Conservation (phyloP, 2,113 vertebrate species). For the Sander lucioperca region DNA sequence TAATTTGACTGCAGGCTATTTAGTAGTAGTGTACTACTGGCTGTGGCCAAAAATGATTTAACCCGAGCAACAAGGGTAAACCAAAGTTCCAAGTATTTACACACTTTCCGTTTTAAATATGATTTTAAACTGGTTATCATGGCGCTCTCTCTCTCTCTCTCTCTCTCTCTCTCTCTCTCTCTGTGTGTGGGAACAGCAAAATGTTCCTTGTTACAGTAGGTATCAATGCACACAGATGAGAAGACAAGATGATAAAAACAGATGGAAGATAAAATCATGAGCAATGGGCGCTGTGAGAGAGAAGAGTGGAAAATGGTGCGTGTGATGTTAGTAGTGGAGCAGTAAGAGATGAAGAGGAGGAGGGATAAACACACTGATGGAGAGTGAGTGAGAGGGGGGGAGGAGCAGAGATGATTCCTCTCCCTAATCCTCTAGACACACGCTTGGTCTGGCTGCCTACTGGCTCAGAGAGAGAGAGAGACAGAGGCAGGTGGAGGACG, state of each 20-base stretch:
- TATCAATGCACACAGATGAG: not conserved
- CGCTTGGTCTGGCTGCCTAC: constrained; percentile 77
- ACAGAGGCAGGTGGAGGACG: constrained; percentile 72
- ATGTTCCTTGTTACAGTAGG: constrained; percentile 3
- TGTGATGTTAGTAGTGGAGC: constrained; percentile 32
- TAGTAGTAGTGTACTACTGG: too few species aligned
- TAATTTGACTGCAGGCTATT: too few species aligned
- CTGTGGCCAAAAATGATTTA: too few species aligned
- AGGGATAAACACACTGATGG: constrained; percentile 73
- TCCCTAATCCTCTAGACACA: constrained; percentile 85
- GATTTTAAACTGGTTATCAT: too few species aligned
- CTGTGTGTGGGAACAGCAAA: constrained; percentile 23
- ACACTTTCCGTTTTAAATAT: too few species aligned
- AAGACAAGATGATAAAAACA: not conserved
- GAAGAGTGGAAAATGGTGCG: constrained; percentile 29
- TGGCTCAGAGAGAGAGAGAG: constrained; percentile 68
- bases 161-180: too few species aligned
- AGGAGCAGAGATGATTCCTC: constrained; percentile 82
- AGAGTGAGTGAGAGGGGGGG: constrained; percentile 74
- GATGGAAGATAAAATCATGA: constrained; percentile 19
- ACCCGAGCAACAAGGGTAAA: too few species aligned
- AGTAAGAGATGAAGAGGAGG: constrained; percentile 37
- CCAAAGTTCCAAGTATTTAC: too few species aligned
- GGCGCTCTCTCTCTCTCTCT: too few species aligned
- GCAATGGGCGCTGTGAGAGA: constrained; percentile 5